A percentile compares a stretch with the other conserved stretches of the same genome.
phyloP scores from a whole-genome alignment of 2,888 invertebrate genomes.

The Catocala nupta region DNA sequence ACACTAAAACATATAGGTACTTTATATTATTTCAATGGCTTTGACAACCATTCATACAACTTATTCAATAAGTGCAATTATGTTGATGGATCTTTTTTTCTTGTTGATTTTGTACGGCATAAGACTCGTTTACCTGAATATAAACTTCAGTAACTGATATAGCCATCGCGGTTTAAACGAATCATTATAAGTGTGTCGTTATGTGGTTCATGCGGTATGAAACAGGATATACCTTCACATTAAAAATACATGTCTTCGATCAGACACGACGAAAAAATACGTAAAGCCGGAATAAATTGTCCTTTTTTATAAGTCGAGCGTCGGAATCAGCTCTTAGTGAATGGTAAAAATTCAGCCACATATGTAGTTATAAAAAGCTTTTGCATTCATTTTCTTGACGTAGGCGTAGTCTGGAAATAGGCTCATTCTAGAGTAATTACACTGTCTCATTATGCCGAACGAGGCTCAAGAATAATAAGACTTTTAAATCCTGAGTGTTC shows the following conservation, averaged over 20 bases:
- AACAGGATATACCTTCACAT: slow-evolving; percentile 40
- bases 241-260: slow-evolving; percentile 32
- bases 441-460: too few species aligned
- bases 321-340: slow-evolving; percentile 25
- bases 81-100: not conserved
- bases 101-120: not conserved
- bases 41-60: slow-evolving; percentile 17
- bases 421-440: too few species aligned
- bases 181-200: slow-evolving; percentile 59
- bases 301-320: slow-evolving; percentile 27
- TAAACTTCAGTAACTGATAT: slow-evolving; percentile 30
- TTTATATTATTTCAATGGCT: slow-evolving; percentile 32
- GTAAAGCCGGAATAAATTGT: slow-evolving; percentile 33
- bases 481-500: not conserved
- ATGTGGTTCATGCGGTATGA: slow-evolving; percentile 56
- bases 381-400: not conserved
- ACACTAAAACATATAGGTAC: slow-evolving; percentile 27
- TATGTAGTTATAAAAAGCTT: slow-evolving; percentile 28
- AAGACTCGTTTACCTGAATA: too few species aligned
- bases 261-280: slow-evolving; percentile 25
- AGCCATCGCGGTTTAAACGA: slow-evolving; percentile 43
- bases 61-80: slow-evolving; percentile 1
- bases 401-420: too few species aligned
- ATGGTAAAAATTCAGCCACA: slow-evolving; percentile 29
- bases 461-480: too few species aligned